Percentiles rank a stretch among this genome's conserved stretches.
phyloP scores from a whole-genome alignment of 92 coral and sea anemone species.

The Epizoanthus scotinus region DNA sequence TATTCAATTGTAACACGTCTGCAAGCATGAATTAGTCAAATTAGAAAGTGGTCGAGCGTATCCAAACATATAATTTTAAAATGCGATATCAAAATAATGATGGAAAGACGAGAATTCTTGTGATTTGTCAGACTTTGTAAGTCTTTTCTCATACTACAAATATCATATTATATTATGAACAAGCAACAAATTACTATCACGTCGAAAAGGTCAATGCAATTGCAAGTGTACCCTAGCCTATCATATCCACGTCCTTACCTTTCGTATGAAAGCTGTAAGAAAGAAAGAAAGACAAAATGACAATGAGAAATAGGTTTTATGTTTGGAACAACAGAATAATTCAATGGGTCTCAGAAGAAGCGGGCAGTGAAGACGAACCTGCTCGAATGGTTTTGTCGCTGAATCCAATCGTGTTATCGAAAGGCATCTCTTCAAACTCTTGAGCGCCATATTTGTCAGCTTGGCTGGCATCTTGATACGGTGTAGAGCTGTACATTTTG shows the following conservation, averaged over 20 bases:
- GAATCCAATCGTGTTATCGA: constrained; percentile 83
- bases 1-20: not conserved
- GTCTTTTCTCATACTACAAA: no score
- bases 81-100: no score
- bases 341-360: not conserved
- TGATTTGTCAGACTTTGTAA: not conserved
- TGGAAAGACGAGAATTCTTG: no score
- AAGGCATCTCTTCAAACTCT: constrained; percentile 40
- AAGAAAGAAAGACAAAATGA: constrained; percentile 37
- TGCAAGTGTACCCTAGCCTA: no score
- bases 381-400: constrained; percentile 88
- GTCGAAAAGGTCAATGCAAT: not conserved
- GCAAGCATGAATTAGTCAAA: not conserved
- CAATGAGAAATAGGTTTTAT: not conserved
- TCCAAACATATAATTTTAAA: no score
- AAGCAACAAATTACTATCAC: not conserved
- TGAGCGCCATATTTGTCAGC: constrained; percentile 75
- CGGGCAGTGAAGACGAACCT: constrained; percentile 50
- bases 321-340: not conserved
- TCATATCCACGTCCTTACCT: constrained; percentile 59
- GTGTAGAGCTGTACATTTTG: constrained; percentile 46
- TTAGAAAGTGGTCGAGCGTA: not conserved
- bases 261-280: constrained; percentile 88
- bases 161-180: not conserved
- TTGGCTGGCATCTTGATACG: constrained; percentile 50